phyloP scores from a whole-genome alignment of 1,140 invertebrate genomes.

The Drosophila tsacasi region DNA sequence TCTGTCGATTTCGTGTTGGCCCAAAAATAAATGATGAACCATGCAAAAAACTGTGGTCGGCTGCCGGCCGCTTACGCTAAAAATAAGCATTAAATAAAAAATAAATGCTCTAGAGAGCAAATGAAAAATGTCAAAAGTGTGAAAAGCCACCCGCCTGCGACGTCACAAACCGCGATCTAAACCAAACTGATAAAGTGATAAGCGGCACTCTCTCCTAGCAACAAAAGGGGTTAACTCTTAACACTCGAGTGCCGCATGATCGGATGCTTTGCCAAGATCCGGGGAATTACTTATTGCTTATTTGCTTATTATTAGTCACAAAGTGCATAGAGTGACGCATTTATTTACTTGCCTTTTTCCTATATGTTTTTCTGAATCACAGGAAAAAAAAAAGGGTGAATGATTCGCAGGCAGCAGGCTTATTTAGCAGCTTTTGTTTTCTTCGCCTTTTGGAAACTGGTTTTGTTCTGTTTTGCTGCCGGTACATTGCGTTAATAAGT shows the following conservation, averaged over 20 bases:
- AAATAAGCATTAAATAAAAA: constrained; percentile 51
- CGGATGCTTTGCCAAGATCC: constrained; percentile 24
- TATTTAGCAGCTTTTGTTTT: constrained; percentile 7
- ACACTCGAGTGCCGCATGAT: constrained; percentile 34
- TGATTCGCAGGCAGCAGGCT: constrained; percentile 15
- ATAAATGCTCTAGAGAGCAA: constrained; percentile 3
- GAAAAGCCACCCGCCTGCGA: constrained; percentile 37
- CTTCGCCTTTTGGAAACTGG: constrained; percentile 19
- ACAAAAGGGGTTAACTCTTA: constrained; percentile 38
- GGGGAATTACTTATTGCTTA: constrained; percentile 20
- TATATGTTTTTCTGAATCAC: constrained; percentile 23
- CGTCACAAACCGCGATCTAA: constrained; percentile 38
- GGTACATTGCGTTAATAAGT: constrained; percentile 31
- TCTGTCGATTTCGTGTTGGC: constrained; percentile 44
- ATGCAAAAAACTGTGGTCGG: constrained; percentile 39
- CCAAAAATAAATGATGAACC: constrained; percentile 79
- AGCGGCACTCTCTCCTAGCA: constrained; percentile 20
- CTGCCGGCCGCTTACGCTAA: constrained; percentile 60
- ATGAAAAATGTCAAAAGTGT: constrained; percentile 26
- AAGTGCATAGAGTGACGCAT: constrained; percentile 42
- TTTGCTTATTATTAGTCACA: constrained; percentile 37
- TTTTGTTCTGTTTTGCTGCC: constrained; percentile 39
- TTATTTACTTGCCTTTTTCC: constrained; percentile 7
- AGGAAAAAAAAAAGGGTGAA: constrained; percentile 15
- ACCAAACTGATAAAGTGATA: constrained; percentile 23